Conservation (phyloP, 1,140 invertebrate genomes). For the Drosophila sechellia region DNA sequence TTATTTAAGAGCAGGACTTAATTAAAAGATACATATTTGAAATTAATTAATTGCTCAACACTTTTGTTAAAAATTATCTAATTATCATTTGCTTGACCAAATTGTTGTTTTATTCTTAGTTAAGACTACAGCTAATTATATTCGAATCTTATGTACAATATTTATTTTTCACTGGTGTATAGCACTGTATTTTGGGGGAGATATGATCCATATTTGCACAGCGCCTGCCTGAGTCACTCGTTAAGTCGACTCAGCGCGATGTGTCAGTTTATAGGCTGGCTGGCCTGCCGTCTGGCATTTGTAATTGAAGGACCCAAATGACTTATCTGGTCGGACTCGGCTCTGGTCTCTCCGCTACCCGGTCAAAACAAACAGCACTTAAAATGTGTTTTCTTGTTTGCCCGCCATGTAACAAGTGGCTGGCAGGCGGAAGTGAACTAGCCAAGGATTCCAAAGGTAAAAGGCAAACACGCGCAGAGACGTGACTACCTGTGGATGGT, state of each 20-base stretch:
- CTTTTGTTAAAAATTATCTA: too few species aligned
- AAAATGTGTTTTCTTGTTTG: constrained; percentile 64
- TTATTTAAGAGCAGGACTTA: too few species aligned
- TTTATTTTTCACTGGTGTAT: constrained; percentile 1
- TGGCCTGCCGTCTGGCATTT: constrained; percentile 45
- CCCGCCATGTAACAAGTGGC: constrained; percentile 62
- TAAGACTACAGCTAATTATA: background rate
- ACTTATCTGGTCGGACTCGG: constrained; percentile 34
- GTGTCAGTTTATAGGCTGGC: constrained; percentile 54
- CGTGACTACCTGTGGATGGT: constrained; percentile 46
- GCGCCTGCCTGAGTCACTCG: constrained; percentile 20
- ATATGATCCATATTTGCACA: constrained; percentile 9
- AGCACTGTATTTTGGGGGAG: constrained; percentile 37
- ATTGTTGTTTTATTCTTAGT: background rate
- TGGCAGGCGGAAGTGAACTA: constrained; percentile 64
- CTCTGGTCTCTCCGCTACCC: constrained; percentile 27
- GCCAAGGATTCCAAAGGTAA: constrained; percentile 43
- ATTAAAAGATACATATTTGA: too few species aligned
- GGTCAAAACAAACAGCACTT: constrained; percentile 67
- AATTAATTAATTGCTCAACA: too few species aligned
- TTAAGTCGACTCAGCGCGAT: constrained; percentile 23
- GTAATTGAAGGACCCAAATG: constrained; percentile 60
- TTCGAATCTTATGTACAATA: background rate
- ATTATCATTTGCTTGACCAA: background rate
- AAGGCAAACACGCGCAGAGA: constrained; percentile 40